Evolutionary conservation across 1,140 invertebrate genomes (phyloP), one percentile per base, ranked within the genome.

Genomic region (Glossosoma conforme): DNA sequence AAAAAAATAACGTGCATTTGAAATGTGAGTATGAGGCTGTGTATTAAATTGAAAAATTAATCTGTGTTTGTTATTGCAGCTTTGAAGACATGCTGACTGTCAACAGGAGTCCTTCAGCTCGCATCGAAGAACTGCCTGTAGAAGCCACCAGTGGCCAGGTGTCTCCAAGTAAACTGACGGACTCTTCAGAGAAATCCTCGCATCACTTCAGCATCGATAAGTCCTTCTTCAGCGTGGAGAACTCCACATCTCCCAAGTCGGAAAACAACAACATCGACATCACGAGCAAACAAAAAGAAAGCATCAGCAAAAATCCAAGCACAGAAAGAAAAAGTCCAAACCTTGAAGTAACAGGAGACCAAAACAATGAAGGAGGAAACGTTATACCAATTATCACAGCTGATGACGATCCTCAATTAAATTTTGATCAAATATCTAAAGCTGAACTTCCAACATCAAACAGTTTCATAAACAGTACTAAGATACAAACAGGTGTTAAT

Each of bases 61-160:
- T 10, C n/a, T 38, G 3, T 47, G 28, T 49, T 49, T 49, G n/a
- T 11, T 54, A 57, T 47, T 60, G 2, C 60, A 84, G 82, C 41
- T 62, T 84, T 60, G 81, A 84, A 51, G 82, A 85, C 57, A 64
- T 67, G 1, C 54, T 77, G 8, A 68, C 72, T 8, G 40, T 51
- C n/a, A 48, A 59, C 25, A 38, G 46, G 41, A 46, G 14, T 14
- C 33, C 44, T 4, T 44, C 47, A 8, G 20, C 45, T 3, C 44
- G 47, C 22, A 9, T 50, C 3, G 51, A 37, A 30, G 56, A 58
- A 15, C 5, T 21, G 11, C 22, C 30, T 2, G 20, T 17, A 0
- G 56, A 53, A 47, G 41, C 32, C n/a, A 19, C 46, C 2, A 44
- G 45, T 28, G 42, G 35, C 3, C 51, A 53, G 25, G 41, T 44